Base-by-base conservation (phyloP, 2,888 invertebrate species). In the Volucella inanis region DNA sequence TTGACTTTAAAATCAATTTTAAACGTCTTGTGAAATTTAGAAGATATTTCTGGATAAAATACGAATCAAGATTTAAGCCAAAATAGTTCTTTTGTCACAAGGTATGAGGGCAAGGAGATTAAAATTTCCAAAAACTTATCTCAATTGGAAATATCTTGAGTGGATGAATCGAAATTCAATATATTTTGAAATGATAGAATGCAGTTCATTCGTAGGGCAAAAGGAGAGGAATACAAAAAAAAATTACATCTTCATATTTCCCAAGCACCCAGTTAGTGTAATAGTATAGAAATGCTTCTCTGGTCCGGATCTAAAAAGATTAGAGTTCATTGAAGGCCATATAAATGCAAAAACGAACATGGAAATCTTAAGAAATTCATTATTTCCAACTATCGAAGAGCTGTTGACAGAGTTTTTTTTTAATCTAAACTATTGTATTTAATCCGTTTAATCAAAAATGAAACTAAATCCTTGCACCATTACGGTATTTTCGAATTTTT, bases 21-120 rank as follows among this genome's bases (percentile, higher is more conserved):
- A 18, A 15, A 52, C 14, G 18, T 52, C 52, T 52, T 4, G 10
- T 4, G 10, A 52, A 18, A 4, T 52, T 9, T 18, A 52, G 10
- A 52, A 14, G 18, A 18, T 52, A 18, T 18, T 52, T 18, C 14
- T 18, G 18, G 52, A 52, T 14, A 52, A 88, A 47, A 89, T 90
- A 81, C 47, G 54, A 39, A 52, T 82, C 65, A 59, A 55, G 72
- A 57, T 52, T 10, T 52, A 18, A 52, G 6, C 52, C 14, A 52
- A 18, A 52, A 52, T 18, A 18, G 52, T 52, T 10, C 52, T 52
- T 52, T 52, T 52, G 15, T 22, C 52, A 10, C 14, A 22, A 18
- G 15, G 4, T 18, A 52, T 52, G 18, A 15, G 22, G 11, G 52
- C 52, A 52, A 52, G 1, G 52, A 15, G 22, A 18, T 18, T 15